Conservation (phyloP, 2,113 vertebrate genomes). For the Eulemur macaco region DNA sequence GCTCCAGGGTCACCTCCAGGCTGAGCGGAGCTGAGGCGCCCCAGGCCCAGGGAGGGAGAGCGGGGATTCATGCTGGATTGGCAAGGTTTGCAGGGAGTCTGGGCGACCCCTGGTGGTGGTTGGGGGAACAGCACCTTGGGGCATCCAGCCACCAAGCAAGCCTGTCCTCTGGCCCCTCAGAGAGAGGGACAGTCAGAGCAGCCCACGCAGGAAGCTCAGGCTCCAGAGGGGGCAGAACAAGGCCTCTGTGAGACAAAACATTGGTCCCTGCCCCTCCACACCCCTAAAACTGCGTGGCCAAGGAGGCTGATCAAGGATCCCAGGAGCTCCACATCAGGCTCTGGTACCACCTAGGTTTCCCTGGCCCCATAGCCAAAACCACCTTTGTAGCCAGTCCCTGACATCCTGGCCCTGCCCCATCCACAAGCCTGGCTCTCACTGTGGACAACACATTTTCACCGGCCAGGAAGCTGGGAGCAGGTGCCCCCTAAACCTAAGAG, state of each 20-base stretch:
- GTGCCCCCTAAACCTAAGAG: not conserved
- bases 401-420: not conserved
- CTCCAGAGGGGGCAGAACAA: not conserved
- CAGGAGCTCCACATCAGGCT: not conserved
- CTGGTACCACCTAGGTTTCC: not conserved
- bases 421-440: not conserved
- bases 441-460: not conserved
- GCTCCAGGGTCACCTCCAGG: constrained; percentile 50
- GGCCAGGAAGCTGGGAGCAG: not conserved
- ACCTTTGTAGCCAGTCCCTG: not conserved
- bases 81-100: not conserved
- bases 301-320: not conserved
- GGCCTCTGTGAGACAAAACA: not conserved
- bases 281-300: not conserved
- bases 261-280: not conserved
- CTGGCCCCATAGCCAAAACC: not conserved
- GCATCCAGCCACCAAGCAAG: not conserved
- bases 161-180: not conserved
- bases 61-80: not conserved
- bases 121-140: not conserved
- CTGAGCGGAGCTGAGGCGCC: not conserved
- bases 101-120: constrained; percentile 62
- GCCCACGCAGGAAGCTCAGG: not conserved
- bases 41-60: not conserved
- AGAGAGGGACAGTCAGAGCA: not conserved